These are phyloP conservation scores for Merodon equestris DNA, from an alignment of 2,888 invertebrate species.

Conservation along the genomic window DNA sequence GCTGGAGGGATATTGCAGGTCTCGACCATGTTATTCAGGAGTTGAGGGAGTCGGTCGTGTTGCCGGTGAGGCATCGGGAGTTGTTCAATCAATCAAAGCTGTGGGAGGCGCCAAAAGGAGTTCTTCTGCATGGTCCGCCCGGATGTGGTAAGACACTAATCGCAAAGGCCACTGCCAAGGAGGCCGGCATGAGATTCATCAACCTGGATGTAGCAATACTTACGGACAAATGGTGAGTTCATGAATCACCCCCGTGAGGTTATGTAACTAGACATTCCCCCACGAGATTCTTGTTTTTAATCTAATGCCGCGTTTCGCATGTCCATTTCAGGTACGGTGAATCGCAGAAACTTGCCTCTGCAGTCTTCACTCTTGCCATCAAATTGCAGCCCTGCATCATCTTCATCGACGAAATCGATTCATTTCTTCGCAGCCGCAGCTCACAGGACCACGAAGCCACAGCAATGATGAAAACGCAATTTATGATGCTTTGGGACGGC, in stretches of 20 bases:
- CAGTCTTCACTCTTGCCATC: slow-evolving; percentile 94
- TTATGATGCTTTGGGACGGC: slow-evolving; percentile 99
- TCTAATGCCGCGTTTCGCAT: background rate
- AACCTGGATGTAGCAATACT: slow-evolving; percentile 93
- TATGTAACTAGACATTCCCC: slow-evolving; percentile 37
- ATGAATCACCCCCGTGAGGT: background rate
- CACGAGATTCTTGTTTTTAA: background rate
- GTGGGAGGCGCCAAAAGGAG: slow-evolving; percentile 95
- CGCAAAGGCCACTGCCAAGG: slow-evolving; percentile 96
- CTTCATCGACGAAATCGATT: slow-evolving; percentile 97
- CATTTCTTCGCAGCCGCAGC: slow-evolving; percentile 92
- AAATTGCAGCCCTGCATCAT: slow-evolving; percentile 93
- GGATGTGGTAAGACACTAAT: slow-evolving; percentile 98
- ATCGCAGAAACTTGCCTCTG: slow-evolving; percentile 95
- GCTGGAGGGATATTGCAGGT: slow-evolving; percentile 95
- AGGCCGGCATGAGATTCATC: slow-evolving; percentile 93
- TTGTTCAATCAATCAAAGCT: slow-evolving; percentile 89
- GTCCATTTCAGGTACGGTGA: slow-evolving; percentile 86
- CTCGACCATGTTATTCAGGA: slow-evolving; percentile 90
- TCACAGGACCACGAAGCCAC: slow-evolving; percentile 97
- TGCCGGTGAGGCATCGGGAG: slow-evolving; percentile 91
- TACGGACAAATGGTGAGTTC: slow-evolving; percentile 91
- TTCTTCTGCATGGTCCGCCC: slow-evolving; percentile 96
- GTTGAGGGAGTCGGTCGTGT: slow-evolving; percentile 92
- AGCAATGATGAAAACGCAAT: slow-evolving; percentile 99